Base-by-base conservation (phyloP, 2,888 invertebrate genomes). In the Trissolcus japonicus region DNA sequence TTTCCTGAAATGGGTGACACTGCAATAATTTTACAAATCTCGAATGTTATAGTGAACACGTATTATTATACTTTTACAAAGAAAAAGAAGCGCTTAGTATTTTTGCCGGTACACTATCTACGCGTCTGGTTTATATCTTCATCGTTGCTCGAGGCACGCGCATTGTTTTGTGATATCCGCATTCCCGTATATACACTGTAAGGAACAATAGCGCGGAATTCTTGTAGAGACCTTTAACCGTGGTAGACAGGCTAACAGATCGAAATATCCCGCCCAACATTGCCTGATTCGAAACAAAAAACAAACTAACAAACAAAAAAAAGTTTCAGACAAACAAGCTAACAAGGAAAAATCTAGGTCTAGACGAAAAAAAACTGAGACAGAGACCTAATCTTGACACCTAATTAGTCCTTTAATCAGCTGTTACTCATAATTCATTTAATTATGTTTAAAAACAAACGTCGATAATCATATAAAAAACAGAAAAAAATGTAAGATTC, bases 121-220 rank as follows among this genome's bases (percentile, higher is more conserved):
- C 60, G 61, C 63, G 61, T 62, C 53, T 51, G 71, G 59, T 54
- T 51, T 75, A 74, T 71, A 74, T 81, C 76, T 78, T 79, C 76
- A 73, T 73, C 68, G 79, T 83, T 79, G 83, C 83, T 83, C 81
- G 82, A 82, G 84, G 82, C 84, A 81, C 79, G 79, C 65, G 83
- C 79, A 84, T 84, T 84, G 84, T 84, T 82, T 83, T 79, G 79
- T 77, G 82, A 82, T 83, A 83, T 83, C 80, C 82, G 63, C 72
- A 72, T 76, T 72, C 69, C 77, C 78, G 80, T 82, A 76, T 80
- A 79, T 80, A 63, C 55, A 25, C 51, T 57, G 41, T 65, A 74
- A 65, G 43, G 63, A 79, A 76, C 76, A 79, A 76, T 79, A 65
- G 56, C 61, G 55, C 53, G 62, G 74, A 78, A 78, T 71, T 48